Base-by-base conservation (phyloP, 2,113 vertebrate genomes). In the Neolamprologus longior region DNA sequence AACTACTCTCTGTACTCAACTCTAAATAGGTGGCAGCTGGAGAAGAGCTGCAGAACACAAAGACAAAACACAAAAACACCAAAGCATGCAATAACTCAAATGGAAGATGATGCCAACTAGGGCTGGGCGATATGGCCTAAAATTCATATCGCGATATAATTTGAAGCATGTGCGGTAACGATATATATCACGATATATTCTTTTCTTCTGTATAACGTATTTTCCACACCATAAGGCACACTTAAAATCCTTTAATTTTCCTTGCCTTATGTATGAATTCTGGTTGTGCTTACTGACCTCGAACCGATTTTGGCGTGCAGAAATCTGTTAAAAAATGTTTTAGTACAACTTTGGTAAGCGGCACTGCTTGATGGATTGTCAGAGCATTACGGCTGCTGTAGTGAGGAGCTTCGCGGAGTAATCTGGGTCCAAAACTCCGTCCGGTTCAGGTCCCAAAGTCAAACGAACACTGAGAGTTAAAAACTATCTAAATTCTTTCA, bases 151-250 rank as follows among this genome's bases (percentile, higher is more conserved):
- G 52, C 2, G 3, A 54, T 54, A 21, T 54, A 12, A 12, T 54
- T 54, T 54, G 52, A 54, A 54, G 52, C n/a, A 21, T 4, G 10
- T 54, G 52, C 52, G 9, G 52, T 54, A 54, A 6, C 10, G 52
- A 54, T 54, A 54, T 54, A 54, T 54, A 54, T 54, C 52, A 6
- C n/a, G 5, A 54, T 24, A 54, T 54, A 54, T 54, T 54, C 3
- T 54, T 54, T 54, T 21, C n/a, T 54, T 54, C n/a, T 54, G n/a
- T 54, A 54, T 54, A 54, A 54, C 10, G n/a, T 21, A 0, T 54
- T 54, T 54, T 1, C 52, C n/a, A 0, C n/a, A 7, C n/a, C 0
- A 21, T 54, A 54, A 54, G 2, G 52, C n/a, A 12, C 10, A 21
- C 10, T 12, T 54, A 54, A 54, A 54, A 21, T 21, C 10, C 52